Percentiles rank a stretch among this genome's conserved stretches.
phyloP scores from a whole-genome alignment of 1,140 invertebrate genomes.

The Papilio polytes region DNA sequence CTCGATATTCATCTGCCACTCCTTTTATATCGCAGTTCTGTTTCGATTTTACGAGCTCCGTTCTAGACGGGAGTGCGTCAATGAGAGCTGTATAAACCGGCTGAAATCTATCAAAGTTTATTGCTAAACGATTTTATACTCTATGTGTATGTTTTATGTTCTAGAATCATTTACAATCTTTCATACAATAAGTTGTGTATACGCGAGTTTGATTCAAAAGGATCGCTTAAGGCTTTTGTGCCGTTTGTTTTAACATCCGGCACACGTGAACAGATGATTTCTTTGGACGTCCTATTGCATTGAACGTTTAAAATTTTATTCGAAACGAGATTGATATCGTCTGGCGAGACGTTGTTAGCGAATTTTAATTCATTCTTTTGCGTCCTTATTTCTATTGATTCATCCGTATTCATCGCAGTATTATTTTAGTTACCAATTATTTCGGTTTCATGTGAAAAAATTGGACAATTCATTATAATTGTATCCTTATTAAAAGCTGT shows the following conservation, averaged over 20 bases:
- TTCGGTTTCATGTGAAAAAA: neutral
- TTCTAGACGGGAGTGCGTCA: slow-evolving; percentile 58
- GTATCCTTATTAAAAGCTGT: too few species aligned
- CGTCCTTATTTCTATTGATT: slow-evolving; percentile 34
- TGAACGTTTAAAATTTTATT: slow-evolving; percentile 60
- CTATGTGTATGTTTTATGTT: slow-evolving; percentile 42
- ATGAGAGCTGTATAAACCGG: slow-evolving; percentile 61
- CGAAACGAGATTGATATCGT: slow-evolving; percentile 52
- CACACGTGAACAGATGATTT: slow-evolving; percentile 69
- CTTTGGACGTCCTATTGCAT: slow-evolving; percentile 49
- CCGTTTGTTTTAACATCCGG: slow-evolving; percentile 70
- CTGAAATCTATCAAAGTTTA: slow-evolving; percentile 55
- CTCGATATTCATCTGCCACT: slow-evolving; percentile 71
- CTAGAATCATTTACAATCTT: neutral
- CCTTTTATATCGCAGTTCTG: slow-evolving; percentile 68
- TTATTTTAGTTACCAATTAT: neutral
- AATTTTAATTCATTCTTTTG: slow-evolving; percentile 50
- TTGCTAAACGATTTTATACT: slow-evolving; percentile 50
- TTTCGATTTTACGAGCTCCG: slow-evolving; percentile 72
- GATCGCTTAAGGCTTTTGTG: slow-evolving; percentile 65
- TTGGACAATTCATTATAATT: too few species aligned
- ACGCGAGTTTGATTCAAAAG: slow-evolving; percentile 63
- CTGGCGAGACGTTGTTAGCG: slow-evolving; percentile 47
- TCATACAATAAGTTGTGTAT: slow-evolving; percentile 59
- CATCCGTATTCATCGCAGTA: neutral